A percentile compares a stretch with the other conserved stretches of the same genome.
phyloP scores from a whole-genome alignment of 1,140 invertebrate species.

The Bilobella aurantiaca region DNA sequence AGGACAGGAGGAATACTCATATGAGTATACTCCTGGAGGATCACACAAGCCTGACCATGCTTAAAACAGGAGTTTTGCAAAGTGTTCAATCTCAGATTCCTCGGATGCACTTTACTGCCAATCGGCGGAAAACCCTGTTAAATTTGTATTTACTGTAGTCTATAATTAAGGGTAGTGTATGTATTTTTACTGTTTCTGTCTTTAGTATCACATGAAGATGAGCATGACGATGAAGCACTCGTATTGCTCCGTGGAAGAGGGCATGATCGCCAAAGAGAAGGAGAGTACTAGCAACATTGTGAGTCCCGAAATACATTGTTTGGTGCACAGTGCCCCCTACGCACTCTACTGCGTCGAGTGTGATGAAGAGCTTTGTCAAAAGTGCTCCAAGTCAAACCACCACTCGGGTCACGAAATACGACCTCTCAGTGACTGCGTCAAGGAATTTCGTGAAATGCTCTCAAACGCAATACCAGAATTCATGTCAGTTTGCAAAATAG shows the following conservation, averaged over 20 bases:
- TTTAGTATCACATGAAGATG: background rate
- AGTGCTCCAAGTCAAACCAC: background rate
- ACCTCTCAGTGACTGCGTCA: background rate
- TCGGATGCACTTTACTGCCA: too few species aligned
- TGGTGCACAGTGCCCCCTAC: background rate
- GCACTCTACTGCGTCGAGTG: background rate
- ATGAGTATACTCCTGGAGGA: too few species aligned
- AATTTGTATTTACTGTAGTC: too few species aligned
- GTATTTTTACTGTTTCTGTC: background rate
- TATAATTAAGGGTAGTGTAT: too few species aligned
- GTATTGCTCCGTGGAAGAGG: background rate
- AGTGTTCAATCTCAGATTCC: too few species aligned
- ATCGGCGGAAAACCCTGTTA: too few species aligned
- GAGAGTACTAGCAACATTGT: background rate
- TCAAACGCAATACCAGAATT: background rate
- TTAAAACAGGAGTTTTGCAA: too few species aligned
- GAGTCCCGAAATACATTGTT: background rate
- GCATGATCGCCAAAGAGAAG: background rate
- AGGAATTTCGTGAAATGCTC: background rate
- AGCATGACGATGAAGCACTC: background rate
- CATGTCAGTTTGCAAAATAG: too few species aligned
- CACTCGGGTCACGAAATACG: background rate
- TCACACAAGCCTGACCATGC: too few species aligned
- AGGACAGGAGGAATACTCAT: too few species aligned
- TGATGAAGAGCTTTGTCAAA: background rate